Evolutionary conservation across 1,140 invertebrate species (phyloP), one percentile per base, ranked within the genome.

Genomic region (Argopecten irradians): DNA sequence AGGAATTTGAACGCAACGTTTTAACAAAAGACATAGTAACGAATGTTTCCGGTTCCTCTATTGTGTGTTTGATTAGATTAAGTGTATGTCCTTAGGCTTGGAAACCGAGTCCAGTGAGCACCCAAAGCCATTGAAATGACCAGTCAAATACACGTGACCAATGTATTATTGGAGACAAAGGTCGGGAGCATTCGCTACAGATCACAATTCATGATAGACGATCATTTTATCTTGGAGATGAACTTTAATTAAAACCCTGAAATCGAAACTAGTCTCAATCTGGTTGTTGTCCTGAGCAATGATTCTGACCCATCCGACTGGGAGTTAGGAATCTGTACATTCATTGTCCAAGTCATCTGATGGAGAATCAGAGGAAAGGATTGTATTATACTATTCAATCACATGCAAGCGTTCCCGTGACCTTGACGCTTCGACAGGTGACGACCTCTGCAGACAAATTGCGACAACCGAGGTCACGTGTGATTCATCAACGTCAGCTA

Each of bases 211-310:
- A 71, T 71, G 55, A 71, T 28, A 71, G 43, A 3, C 22, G 28
- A 28, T n/a, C 16, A 19, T 71, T 71, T 71, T n/a, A 71, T 71
- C 55, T 28, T 11, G n/a, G n/a, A 71, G 55, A 71, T 71, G 55
- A 71, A 71, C 55, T 71, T 71, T 71, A 71, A 71, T 71, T 71
- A 71, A 71, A 71, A 71, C n/a, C 55, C 55, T 28, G 55, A 71
- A 71, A 71, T 71, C 55, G 55, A 71, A 71, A 71, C 55, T 71
- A 28, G 22, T 11, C 55, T 8, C 55, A 71, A 71, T 71, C 55
- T 71, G 55, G 55, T 11, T 71, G 55, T 28, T 28, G 5, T 1
- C 55, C 2, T 71, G n/a, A n/a, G 28, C 55, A n/a, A 71, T 71
- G 55, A 16, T 28, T 71, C 55, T 71, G n/a, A 71, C 55, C 55